These are phyloP conservation scores for Tauraco erythrolophus DNA, from an alignment of 2,113 vertebrate species.

Conservation along the genomic window DNA sequence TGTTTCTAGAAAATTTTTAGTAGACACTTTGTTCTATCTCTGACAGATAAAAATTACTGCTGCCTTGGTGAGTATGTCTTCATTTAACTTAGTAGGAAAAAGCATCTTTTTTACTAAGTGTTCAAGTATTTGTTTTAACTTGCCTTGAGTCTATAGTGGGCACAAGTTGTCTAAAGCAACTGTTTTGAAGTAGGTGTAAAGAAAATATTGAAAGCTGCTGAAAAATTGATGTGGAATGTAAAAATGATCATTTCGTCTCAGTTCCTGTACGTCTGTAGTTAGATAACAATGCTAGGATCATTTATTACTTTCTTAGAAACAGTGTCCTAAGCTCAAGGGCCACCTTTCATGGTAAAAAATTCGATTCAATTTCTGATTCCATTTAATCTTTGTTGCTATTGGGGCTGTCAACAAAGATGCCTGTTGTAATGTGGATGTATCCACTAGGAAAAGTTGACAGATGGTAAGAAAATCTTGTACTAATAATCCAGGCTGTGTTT, in stretches of 20 bases:
- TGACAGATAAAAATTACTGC: not conserved
- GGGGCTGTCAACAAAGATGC: not conserved
- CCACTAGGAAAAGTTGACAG: constrained; percentile 35
- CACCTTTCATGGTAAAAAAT: not conserved
- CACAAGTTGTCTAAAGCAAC: not conserved
- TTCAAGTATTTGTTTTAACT: not conserved
- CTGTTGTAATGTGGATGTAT: not conserved
- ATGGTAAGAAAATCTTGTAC: constrained; percentile 52
- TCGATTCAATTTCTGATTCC: not conserved
- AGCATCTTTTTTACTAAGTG: not conserved
- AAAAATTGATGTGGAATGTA: not conserved
- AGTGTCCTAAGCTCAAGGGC: not conserved
- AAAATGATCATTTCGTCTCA: not conserved
- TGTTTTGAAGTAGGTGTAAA: not conserved
- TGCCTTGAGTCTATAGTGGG: not conserved
- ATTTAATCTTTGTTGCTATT: not conserved
- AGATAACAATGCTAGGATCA: not conserved
- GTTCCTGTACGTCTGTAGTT: not conserved
- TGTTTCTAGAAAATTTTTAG: not conserved
- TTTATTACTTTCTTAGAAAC: not conserved
- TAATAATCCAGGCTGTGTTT: constrained; percentile 33
- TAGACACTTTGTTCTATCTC: not conserved
- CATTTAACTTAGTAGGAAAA: not conserved
- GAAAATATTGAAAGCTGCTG: not conserved
- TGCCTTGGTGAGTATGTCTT: not conserved